phyloP scores from a whole-genome alignment of 2,888 invertebrate genomes.

The Cryptus armator region DNA sequence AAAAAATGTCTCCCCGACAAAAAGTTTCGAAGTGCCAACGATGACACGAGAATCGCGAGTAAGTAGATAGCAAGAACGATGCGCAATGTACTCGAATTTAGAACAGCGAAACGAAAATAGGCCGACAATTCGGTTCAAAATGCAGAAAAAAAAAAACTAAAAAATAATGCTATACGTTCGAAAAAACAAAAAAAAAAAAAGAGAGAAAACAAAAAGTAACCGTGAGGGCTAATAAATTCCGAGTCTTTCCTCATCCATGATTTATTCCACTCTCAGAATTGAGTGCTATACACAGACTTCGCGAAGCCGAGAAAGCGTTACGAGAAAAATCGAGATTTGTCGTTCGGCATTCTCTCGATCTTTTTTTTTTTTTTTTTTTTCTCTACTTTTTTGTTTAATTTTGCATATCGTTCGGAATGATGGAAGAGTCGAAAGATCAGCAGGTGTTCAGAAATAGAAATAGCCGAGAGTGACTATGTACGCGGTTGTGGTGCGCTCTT shows the following conservation, averaged over 20 bases:
- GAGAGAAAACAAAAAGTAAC: neutral
- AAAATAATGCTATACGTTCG: neutral
- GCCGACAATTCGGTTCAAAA: conserved; percentile 30
- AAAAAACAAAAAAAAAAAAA: neutral
- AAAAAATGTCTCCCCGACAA: conserved; percentile 5
- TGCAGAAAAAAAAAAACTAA: neutral
- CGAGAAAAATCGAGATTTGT: neutral
- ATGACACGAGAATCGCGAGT: conserved; percentile 18
- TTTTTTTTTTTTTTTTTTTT: neutral
- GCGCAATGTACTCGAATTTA: conserved; percentile 42
- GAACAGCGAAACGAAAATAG: conserved; percentile 57
- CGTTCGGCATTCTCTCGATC: neutral
- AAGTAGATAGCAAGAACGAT: neutral
- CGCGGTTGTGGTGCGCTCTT: neutral
- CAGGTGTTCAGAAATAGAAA: conserved; percentile 53
- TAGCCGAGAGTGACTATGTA: conserved; percentile 7
- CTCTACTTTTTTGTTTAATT: conserved; percentile 6
- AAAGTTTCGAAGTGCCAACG: conserved; percentile 15
- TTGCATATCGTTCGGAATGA: neutral
- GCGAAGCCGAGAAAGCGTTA: neutral
- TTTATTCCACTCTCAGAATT: neutral
- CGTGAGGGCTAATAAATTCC: neutral
- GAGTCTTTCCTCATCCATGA: neutral
- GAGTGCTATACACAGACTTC: neutral
- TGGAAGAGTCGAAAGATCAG: conserved; percentile 36